phyloP scores from a whole-genome alignment of 2,797 vertebrate species.

The Helicolenus hilgendorfi region DNA sequence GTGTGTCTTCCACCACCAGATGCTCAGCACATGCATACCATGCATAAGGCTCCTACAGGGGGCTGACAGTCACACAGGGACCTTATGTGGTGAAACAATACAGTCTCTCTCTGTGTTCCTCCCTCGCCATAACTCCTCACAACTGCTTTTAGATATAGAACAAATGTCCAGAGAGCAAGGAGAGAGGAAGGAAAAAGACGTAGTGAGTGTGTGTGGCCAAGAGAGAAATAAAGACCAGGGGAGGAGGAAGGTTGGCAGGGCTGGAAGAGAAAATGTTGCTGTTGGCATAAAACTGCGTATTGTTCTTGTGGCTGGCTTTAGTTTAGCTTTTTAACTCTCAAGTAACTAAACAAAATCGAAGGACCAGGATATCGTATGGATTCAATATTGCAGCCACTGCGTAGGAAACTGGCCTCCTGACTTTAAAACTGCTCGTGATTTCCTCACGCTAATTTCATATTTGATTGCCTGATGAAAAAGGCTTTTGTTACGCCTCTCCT shows the following conservation, averaged over 20 bases:
- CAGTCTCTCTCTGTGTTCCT: conserved; percentile 71
- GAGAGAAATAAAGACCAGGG: conserved; percentile 64
- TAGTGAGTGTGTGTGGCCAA: conserved; percentile 67
- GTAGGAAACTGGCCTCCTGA: neutral
- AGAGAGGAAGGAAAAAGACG: conserved; percentile 78
- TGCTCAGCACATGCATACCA: conserved; percentile 81
- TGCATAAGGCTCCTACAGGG: conserved; percentile 72
- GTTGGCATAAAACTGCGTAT: conserved; percentile 84
- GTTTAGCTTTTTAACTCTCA: conserved; percentile 80
- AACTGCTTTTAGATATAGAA: conserved; percentile 63
- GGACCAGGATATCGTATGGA: neutral
- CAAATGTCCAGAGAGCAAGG: conserved; percentile 49
- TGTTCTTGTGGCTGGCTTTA: conserved; percentile 82
- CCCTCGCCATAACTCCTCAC: conserved; percentile 46
- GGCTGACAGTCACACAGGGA: conserved; percentile 77
- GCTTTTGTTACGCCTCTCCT: conserved; percentile 35
- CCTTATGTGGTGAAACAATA: conserved; percentile 79
- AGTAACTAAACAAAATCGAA: conserved; percentile 61
- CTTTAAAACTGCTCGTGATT: neutral
- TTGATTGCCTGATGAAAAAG: conserved; percentile 2
- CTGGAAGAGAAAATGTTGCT: conserved; percentile 80
- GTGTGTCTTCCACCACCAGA: conserved; percentile 77
- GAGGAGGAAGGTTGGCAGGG: conserved; percentile 67
- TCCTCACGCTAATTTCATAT: conserved; percentile 3
- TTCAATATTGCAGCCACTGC: neutral